These are phyloP conservation scores for Hypotaenidia okinawae DNA, from an alignment of 2,797 vertebrate species.

Conservation along the genomic window DNA sequence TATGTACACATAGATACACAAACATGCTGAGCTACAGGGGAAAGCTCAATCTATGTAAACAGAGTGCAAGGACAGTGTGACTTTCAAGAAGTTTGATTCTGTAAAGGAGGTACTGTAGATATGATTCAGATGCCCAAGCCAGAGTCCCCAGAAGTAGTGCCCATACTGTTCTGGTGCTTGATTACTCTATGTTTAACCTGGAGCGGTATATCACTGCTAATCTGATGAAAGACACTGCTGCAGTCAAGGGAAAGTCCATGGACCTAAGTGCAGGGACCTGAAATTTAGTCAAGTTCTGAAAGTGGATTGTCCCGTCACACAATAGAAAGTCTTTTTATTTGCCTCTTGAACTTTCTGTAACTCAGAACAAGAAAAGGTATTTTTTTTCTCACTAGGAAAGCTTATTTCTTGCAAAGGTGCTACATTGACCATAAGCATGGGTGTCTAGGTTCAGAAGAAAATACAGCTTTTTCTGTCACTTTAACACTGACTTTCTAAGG, in stretches of 20 bases:
- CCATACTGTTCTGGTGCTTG: background rate
- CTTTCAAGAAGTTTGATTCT: background rate
- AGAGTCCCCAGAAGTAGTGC: background rate
- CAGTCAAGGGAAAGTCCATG: background rate
- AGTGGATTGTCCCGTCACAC: background rate
- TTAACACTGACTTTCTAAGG: background rate
- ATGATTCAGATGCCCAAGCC: background rate
- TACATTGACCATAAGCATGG: background rate
- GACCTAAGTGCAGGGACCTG: background rate
- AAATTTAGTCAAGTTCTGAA: background rate
- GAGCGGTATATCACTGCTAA: background rate
- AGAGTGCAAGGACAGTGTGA: background rate
- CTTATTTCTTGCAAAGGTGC: background rate
- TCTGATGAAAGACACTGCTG: background rate
- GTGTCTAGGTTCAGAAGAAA: background rate
- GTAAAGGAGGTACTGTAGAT: background rate
- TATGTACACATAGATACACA: background rate
- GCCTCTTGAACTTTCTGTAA: background rate
- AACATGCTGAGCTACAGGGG: background rate
- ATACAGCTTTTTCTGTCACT: background rate
- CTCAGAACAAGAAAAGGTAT: background rate
- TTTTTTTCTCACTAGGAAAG: background rate
- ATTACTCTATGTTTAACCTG: background rate
- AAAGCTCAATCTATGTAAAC: background rate
- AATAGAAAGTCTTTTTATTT: background rate